Evolutionary conservation across 1,140 invertebrate genomes (phyloP), one percentile per base, ranked within the genome.

Genomic region (Dinoponera quadriceps): DNA sequence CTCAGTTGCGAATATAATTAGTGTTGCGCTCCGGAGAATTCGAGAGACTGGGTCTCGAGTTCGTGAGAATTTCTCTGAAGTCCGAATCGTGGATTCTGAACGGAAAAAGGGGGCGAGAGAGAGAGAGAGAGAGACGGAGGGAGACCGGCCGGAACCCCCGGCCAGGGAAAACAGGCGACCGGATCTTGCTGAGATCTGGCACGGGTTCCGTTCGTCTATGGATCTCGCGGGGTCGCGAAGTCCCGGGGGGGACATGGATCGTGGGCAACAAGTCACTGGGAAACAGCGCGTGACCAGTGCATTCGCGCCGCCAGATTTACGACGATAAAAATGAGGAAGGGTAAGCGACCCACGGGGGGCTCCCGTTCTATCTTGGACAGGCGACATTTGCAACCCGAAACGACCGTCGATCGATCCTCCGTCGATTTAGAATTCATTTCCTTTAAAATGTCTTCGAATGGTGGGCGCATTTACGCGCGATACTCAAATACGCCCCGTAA

Each of bases 181-280:
- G 86, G 86, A 87, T 87, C 85, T 69, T 63, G 66, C 84, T 54
- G 55, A 3, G 57, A 69, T 80, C 82, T 84, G 88, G 87, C 87
- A 84, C 60, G 71, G 57, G 65, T 86, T 63, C 66, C 71, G 78
- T 49, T 66, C 57, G 80, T 54, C 60, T 62, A 29, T 48, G 38
- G 54, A 68, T 48, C 73, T 68, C 49, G 62, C 82, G 51, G 62
- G 49, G 82, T 71, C 57, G 65, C 63, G 55, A 84, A 84, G 63
- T 29, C 63, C 82, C 57, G 54, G 77, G 86, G 77, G 86, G 86
- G 89, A 90, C 81, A 90, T 55, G 89, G 86, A 83, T 90, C 73
- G 80, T 85, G 84, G 88, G 89, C 89, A 90, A 90, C 88, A 90
- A 90, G 88, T 90, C 89, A 90, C 62, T 81, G 86, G 84, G 88